phyloP scores from a whole-genome alignment of 2,113 vertebrate genomes.

The Spermophilus dauricus region DNA sequence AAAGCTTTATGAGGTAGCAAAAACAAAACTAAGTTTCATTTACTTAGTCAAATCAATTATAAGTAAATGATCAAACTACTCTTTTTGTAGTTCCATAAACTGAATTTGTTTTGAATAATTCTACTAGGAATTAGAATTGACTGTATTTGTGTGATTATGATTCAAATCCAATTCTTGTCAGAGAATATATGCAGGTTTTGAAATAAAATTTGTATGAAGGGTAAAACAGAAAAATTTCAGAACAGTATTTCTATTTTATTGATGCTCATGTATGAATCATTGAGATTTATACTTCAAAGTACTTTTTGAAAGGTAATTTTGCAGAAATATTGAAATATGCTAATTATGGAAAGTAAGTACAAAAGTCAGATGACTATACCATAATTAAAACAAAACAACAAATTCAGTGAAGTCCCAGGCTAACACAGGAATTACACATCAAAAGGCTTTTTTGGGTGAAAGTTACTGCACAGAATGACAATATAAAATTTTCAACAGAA shows the following conservation, averaged over 20 bases:
- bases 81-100: background rate
- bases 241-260: background rate
- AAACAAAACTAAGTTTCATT: background rate
- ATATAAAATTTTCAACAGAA: background rate
- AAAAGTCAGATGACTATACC: background rate
- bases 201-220: background rate
- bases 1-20: background rate
- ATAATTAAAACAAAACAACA: background rate
- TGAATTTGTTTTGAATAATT: background rate
- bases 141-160: background rate
- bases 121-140: background rate
- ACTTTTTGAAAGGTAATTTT: background rate
- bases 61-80: background rate
- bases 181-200: background rate
- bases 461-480: background rate
- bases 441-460: background rate
- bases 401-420: background rate
- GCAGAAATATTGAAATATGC: background rate
- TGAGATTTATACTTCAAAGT: background rate
- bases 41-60: background rate
- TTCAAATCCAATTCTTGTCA: background rate
- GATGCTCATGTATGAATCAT: background rate
- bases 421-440: too few relatives aligned
- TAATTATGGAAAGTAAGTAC: background rate
- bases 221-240: background rate